phyloP scores from a whole-genome alignment of 2,797 vertebrate genomes.

The Pelobates cultripes region DNA sequence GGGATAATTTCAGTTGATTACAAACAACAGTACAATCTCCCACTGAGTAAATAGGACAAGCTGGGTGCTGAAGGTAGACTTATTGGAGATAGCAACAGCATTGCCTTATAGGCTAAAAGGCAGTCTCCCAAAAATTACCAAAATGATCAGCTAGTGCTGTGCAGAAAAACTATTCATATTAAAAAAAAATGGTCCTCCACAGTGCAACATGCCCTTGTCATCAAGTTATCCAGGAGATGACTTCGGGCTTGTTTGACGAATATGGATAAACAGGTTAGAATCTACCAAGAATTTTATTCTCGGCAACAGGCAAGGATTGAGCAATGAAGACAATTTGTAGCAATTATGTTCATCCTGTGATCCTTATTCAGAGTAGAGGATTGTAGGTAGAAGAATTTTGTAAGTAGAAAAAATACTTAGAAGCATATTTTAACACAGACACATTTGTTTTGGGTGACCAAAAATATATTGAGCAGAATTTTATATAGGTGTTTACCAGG shows the following conservation, averaged over 20 bases:
- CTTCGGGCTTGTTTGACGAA: constrained; percentile 4
- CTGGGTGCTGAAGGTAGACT: constrained; percentile 50
- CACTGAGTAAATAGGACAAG: constrained; percentile 54
- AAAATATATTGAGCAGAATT: background rate
- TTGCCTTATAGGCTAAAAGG: constrained; percentile 32
- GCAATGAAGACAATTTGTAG: background rate
- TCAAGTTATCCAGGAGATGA: constrained; percentile 24
- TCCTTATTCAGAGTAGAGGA: background rate
- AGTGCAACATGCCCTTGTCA: constrained; percentile 38
- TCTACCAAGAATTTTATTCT: constrained; percentile 3
- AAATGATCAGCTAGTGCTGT: constrained; percentile 51
- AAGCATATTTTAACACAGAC: background rate
- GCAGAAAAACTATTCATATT: constrained; percentile 47
- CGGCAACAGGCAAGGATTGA: background rate
- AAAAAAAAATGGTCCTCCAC: constrained; percentile 35
- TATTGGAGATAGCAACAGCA: constrained; percentile 34
- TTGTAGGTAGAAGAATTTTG: background rate
- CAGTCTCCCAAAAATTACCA: constrained; percentile 51
- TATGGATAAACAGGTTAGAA: background rate
- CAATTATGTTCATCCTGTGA: background rate
- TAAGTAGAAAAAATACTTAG: background rate
- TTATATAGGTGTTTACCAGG: too few relatives aligned
- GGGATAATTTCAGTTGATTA: constrained; percentile 55
- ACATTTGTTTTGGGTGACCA: background rate
- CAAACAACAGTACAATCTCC: constrained; percentile 54